Conservation (phyloP, 2,797 vertebrate species). For the Myiotriccus ornatus region DNA sequence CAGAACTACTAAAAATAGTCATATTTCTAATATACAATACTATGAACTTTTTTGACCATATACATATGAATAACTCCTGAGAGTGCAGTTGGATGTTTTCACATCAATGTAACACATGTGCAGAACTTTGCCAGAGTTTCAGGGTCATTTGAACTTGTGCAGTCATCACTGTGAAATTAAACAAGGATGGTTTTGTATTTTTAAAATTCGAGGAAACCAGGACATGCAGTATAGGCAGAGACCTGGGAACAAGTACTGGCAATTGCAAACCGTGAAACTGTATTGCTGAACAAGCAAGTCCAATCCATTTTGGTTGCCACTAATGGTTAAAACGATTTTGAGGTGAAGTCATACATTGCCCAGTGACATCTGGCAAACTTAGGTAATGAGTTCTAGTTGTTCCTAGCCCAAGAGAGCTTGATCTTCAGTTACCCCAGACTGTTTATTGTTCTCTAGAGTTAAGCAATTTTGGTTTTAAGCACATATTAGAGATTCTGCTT, state of each 20-base stretch:
- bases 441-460: neutral
- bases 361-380: neutral
- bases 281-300: neutral
- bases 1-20: neutral
- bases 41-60: neutral
- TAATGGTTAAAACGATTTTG: neutral
- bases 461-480: neutral
- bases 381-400: neutral
- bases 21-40: neutral
- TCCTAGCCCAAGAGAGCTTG: slow-evolving; percentile 9
- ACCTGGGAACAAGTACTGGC: neutral
- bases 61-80: neutral
- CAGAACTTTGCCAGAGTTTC: neutral
- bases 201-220: neutral
- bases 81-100: neutral
- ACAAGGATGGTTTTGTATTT: neutral
- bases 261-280: neutral
- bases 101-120: accelerated
- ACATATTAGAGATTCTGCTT: neutral
- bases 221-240: neutral
- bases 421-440: slow-evolving; percentile 8
- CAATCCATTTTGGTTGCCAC: neutral
- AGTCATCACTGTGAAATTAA: neutral
- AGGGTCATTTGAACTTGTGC: neutral
- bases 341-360: neutral